Evolutionary conservation across 2,113 vertebrate genomes (phyloP).

Genomic region (Siphamia tubifer): DNA sequence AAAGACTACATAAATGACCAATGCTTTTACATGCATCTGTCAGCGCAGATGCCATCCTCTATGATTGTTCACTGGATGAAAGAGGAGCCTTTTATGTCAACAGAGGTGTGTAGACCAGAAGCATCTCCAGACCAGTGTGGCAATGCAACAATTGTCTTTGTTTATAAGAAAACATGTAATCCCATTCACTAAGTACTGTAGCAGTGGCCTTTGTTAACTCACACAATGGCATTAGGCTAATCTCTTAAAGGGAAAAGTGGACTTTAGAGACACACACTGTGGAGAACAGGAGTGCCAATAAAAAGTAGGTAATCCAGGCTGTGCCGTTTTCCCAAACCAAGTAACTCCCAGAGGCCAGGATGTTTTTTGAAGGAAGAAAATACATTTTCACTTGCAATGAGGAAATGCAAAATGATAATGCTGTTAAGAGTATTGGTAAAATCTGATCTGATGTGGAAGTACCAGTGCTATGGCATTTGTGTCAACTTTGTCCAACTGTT

Average conservation of each 20-base stretch:
- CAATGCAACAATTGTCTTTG: conserved; percentile 20
- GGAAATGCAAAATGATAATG: no score
- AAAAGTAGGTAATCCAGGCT: conserved; percentile 34
- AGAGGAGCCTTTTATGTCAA: neutral
- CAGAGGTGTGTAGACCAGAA: neutral
- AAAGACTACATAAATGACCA: neutral
- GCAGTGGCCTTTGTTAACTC: conserved; percentile 18
- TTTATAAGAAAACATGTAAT: conserved; percentile 25
- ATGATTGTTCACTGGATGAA: neutral
- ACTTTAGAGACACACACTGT: conserved; percentile 16
- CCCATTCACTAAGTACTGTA: neutral
- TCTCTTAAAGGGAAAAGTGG: conserved; percentile 44
- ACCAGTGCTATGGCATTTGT: neutral
- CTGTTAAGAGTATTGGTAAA: no score
- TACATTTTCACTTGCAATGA: neutral
- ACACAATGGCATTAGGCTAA: conserved; percentile 60
- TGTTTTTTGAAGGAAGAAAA: neutral
- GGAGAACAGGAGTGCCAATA: conserved; percentile 8
- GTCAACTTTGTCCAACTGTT: no score
- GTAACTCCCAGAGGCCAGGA: neutral
- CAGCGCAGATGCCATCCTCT: neutral
- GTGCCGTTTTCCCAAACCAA: neutral
- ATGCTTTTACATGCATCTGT: no score
- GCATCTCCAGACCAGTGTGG: neutral
- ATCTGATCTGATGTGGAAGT: no score